Conservation (phyloP, 2,113 vertebrate species). For the Chamaetylas fuelleborni region DNA sequence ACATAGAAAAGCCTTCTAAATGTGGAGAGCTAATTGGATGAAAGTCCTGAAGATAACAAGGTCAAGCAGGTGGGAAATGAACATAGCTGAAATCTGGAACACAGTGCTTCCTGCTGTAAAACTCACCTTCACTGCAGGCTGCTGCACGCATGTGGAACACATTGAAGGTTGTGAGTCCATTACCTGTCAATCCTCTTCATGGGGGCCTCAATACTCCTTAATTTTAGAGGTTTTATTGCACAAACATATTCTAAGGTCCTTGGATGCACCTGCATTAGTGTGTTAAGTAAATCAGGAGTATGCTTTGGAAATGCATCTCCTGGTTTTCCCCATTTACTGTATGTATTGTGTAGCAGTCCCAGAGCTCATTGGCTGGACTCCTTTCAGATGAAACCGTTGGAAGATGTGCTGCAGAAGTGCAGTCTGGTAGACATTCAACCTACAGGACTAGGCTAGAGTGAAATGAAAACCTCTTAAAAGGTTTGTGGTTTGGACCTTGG, state of each 20-base stretch:
- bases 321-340: neutral
- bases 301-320: neutral
- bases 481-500: neutral
- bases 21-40: neutral
- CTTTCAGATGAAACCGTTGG: neutral
- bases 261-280: neutral
- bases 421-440: neutral
- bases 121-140: neutral
- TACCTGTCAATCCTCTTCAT: neutral
- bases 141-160: neutral
- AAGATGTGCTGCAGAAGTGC: neutral
- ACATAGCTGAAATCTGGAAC: neutral
- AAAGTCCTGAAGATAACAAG: neutral
- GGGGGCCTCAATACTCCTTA: neutral
- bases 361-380: neutral
- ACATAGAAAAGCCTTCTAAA: neutral
- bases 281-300: neutral
- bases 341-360: neutral
- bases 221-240: constrained; percentile 13
- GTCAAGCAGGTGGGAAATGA: neutral
- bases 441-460: neutral
- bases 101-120: neutral
- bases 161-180: neutral
- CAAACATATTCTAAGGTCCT: neutral
- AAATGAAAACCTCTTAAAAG: neutral